phyloP scores from a whole-genome alignment of 23 tunicate species.

The Ascidia mentula region DNA sequence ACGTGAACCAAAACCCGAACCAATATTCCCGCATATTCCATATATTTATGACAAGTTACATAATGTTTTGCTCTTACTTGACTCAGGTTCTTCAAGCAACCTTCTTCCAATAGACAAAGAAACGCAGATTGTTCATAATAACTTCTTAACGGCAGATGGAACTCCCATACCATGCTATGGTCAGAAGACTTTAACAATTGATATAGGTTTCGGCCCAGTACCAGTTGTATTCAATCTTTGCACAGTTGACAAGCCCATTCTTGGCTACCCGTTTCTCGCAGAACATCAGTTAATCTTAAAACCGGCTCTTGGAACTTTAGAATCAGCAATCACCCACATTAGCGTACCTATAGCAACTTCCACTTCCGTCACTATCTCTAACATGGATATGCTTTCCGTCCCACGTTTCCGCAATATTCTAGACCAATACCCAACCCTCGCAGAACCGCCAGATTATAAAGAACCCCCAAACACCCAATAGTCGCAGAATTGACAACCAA shows the following conservation, averaged over 20 bases:
- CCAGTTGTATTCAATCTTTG: background rate
- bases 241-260: background rate
- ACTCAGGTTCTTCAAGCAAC: too few species aligned
- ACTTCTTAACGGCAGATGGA: background rate
- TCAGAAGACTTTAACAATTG: background rate
- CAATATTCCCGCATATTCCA: too few species aligned
- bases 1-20: too few species aligned
- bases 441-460: background rate
- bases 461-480: background rate
- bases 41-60: too few species aligned
- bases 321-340: background rate
- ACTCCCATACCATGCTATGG: background rate
- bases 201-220: background rate
- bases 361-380: background rate
- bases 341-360: background rate
- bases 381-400: background rate
- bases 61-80: too few species aligned
- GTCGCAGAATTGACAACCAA: background rate
- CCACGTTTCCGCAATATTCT: background rate
- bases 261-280: slow-evolving; percentile 1
- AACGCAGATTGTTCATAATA: too few species aligned
- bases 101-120: too few species aligned
- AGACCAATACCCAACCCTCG: background rate
- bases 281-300: background rate
- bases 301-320: background rate